Conservation (phyloP, 2,888 invertebrate species). For the Drosophila percnosoma region DNA sequence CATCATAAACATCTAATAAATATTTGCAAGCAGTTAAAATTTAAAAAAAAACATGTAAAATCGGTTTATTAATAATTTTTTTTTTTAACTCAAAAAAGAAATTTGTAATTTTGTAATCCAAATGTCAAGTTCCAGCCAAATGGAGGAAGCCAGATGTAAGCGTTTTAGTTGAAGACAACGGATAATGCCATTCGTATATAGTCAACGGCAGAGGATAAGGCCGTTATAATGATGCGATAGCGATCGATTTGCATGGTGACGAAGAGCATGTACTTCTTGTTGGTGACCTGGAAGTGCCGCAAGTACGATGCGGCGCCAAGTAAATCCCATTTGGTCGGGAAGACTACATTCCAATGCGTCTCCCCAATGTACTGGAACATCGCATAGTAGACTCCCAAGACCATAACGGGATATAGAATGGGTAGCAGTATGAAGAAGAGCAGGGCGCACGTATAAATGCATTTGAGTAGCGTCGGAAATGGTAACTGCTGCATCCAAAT, state of each 20-base stretch:
- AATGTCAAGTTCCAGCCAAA: background rate
- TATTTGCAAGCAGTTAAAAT: background rate
- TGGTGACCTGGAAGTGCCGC: conserved; percentile 60
- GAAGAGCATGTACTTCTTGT: conserved; percentile 63
- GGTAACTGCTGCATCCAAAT: conserved; percentile 79
- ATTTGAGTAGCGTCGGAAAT: conserved; percentile 79
- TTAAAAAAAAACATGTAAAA: background rate
- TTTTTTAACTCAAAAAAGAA: background rate
- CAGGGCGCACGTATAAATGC: conserved; percentile 58
- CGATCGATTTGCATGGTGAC: conserved; percentile 72
- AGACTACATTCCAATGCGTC: conserved; percentile 47
- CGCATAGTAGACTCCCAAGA: conserved; percentile 63
- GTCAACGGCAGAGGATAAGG: conserved; percentile 75
- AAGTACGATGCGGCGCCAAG: conserved; percentile 47
- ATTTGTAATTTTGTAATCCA: background rate
- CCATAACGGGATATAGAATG: conserved; percentile 56
- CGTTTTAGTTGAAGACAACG: conserved; percentile 49
- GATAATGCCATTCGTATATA: conserved; percentile 76
- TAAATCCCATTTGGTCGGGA: conserved; percentile 56
- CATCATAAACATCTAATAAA: background rate
- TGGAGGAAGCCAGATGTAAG: background rate
- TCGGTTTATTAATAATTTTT: background rate
- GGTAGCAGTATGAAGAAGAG: conserved; percentile 66
- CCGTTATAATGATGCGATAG: conserved; percentile 69
- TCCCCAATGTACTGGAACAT: conserved; percentile 68